These are phyloP conservation scores for Dermolepida albohirtum DNA, from an alignment of 2,888 invertebrate species.

Conservation along the genomic window DNA sequence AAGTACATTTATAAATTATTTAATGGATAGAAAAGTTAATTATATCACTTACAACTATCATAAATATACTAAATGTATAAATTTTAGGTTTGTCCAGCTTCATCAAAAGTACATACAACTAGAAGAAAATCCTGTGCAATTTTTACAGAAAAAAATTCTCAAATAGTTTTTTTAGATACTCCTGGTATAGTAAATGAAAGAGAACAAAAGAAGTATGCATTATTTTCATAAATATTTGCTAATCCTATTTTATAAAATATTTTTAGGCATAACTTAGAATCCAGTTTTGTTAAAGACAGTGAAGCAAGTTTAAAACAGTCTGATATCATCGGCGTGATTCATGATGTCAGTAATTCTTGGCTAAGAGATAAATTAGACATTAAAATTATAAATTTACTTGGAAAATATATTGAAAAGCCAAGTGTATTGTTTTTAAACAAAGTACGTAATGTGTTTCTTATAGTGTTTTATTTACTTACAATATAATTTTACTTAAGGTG, in stretches of 20 bases:
- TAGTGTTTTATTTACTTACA: neutral
- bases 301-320: conserved; percentile 74
- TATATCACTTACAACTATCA: conserved; percentile 15
- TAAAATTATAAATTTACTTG: conserved; percentile 77
- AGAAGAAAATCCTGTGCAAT: conserved; percentile 79
- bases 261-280: conserved; percentile 69
- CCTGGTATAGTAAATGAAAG: conserved; percentile 85
- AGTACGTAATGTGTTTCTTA: conserved; percentile 65
- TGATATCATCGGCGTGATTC: conserved; percentile 86
- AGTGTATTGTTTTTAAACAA: conserved; percentile 91
- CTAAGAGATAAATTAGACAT: conserved; percentile 76
- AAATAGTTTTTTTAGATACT: conserved; percentile 92
- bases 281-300: conserved; percentile 71
- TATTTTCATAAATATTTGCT: neutral
- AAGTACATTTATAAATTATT: conserved; percentile 91
- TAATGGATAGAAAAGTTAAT: conserved; percentile 81
- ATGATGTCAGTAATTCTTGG: conserved; percentile 82
- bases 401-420: conserved; percentile 70
- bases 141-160: conserved; percentile 79
- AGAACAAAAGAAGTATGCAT: conserved; percentile 74
- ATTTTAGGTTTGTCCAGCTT: conserved; percentile 87
- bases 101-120: conserved; percentile 93
- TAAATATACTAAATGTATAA: conserved; percentile 36
- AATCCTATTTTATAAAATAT: conserved; percentile 35
- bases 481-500: conserved; percentile 66